phyloP scores from a whole-genome alignment of 2,113 vertebrate genomes.

The Myxocyprinus asiaticus region DNA sequence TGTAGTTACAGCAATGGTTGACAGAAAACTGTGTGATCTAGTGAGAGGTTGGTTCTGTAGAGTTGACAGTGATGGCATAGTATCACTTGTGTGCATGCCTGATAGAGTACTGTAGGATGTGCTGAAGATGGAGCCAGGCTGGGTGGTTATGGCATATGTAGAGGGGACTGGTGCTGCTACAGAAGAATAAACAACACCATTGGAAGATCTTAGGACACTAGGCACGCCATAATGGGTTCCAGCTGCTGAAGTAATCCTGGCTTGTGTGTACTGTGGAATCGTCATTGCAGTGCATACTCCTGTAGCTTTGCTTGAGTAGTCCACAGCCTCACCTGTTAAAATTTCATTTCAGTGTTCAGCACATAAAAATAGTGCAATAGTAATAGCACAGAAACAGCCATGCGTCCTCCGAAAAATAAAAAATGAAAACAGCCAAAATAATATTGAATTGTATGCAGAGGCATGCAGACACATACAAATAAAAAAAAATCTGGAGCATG shows the following conservation, averaged over 20 bases:
- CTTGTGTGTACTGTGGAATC: slow-evolving; percentile 91
- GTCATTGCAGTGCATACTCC: slow-evolving; percentile 83
- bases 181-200: slow-evolving; percentile 97
- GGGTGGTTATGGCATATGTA: slow-evolving; percentile 95
- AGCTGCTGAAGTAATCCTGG: slow-evolving; percentile 77
- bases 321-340: slow-evolving; percentile 98
- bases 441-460: slow-evolving; percentile 60
- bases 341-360: slow-evolving; percentile 88
- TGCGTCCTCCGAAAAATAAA: slow-evolving; percentile 75
- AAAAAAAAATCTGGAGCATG: too few relatives aligned
- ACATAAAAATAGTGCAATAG: slow-evolving; percentile 69
- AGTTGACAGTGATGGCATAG: slow-evolving; percentile 83
- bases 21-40: slow-evolving; percentile 88
- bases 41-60: slow-evolving; percentile 87
- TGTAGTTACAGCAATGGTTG: slow-evolving; percentile 79
- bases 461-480: too few relatives aligned
- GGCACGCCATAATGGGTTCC: slow-evolving; percentile 80
- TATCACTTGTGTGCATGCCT: slow-evolving; percentile 84
- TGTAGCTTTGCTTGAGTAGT: slow-evolving; percentile 95
- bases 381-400: slow-evolving; percentile 70
- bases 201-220: slow-evolving; percentile 91
- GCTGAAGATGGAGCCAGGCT: slow-evolving; percentile 96
- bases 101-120: slow-evolving; percentile 85
- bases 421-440: slow-evolving; percentile 71
- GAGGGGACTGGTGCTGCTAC: slow-evolving; percentile 92